Base-by-base conservation (phyloP, 2,888 invertebrate genomes). In the Nymphalis polychloros region DNA sequence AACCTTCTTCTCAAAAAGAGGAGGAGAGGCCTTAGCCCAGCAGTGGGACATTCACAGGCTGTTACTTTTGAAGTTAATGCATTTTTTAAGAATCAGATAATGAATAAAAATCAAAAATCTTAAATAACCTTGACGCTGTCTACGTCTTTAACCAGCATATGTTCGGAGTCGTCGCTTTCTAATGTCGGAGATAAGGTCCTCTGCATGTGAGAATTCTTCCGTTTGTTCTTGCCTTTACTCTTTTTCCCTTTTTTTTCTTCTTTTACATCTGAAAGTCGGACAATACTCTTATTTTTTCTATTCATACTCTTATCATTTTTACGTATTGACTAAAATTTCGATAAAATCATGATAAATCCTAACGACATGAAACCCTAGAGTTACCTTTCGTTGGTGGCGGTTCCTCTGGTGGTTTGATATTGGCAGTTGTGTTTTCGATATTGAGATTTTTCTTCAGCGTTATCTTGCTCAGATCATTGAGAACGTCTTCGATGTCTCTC, bases 401-500 rank as follows among this genome's bases (percentile, higher is more conserved):
- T 16, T 89, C 90, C 57, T 88, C 89, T 0, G 85, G 82, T 1
- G 87, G 85, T 72, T 90, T 90, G 67, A 92, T 92, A 73, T 90
- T 89, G 27, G 92, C 92, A 0, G 92, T 93, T 6, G 93, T 91
- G 59, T 92, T 92, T 73, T 91, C 92, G 31, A 92, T 86, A 71
- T 89, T 90, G 52, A 91, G 77, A 72, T 90, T 87, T 71, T 88
- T 91, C 81, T 93, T 93, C 20, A 92, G 77, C 1, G 92, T 91
- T 19, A 93, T 91, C 81, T 92, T 92, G 72, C 82, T 89, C 17
- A 93, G 80, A 72, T 93, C 93, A 46, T 90, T 87, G 7, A 93
- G 83, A 0, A 93, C 92, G 52, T 92, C 92, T 13, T 90, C 88
- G 2, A 93, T 92, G 66, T 90, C 91, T 23, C 92, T 77, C 75